Evolutionary conservation across 2,113 vertebrate species (phyloP), one percentile per base, ranked within the genome.

Genomic region (Megatriorchis doriae): DNA sequence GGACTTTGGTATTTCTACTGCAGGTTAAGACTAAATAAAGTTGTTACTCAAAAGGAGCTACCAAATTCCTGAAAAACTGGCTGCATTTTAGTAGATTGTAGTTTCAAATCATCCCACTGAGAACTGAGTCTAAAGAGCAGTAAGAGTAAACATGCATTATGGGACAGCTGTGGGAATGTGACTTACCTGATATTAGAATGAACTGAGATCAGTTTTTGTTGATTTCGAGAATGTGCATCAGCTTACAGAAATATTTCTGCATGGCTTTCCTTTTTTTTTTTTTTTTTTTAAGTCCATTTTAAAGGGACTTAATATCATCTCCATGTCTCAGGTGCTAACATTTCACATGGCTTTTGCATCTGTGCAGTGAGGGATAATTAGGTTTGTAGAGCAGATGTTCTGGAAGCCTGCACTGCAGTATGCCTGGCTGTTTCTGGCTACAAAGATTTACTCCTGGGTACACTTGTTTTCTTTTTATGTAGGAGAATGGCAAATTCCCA

Each of bases 341-440:
- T 93, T 93, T 97, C 79, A 73, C 47, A 79, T 94, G 66, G 59
- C 86, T 97, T 90, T 90, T 88, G 80, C 89, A 86, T 92, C 75
- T 90, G 73, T 93, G 81, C 95, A 52, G 6, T 18, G 59, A 91
- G 75, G 61, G 71, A 88, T 97, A 97, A 95, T 95, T 94, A 94
- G 82, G 89, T 94, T 96, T 94, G 73, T 96, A 59, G 88, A 97
- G 65, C 97, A 97, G 97, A 96, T 97, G 96, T 97, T 96, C 62
- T 89, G 92, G 77, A 97, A 96, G 92, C 52, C 80, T 91, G 95
- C 91, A 66, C 80, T 96, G 93, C 91, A 79, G 74, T 45, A 11
- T 48, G 72, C 53, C 47, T 89, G 63, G 29, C 75, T 95, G 94
- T 94, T 95, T 62, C 85, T 95, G 96, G 92, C 80, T 96, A 65